Base-by-base conservation (phyloP, 2,797 vertebrate species). In the Sparus aurata region DNA sequence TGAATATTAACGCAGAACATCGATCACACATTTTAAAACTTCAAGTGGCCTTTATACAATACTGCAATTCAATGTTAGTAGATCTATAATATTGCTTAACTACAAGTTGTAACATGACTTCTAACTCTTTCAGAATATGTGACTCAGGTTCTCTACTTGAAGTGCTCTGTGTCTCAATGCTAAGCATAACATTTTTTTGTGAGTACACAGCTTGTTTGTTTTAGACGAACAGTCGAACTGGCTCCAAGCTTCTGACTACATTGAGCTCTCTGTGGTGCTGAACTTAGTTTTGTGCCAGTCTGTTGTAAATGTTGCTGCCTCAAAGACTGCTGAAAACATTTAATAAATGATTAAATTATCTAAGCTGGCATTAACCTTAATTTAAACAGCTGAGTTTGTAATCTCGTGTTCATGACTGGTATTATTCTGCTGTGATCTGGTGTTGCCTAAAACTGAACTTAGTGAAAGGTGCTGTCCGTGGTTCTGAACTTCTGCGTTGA, bases 211-310 rank as follows among this genome's bases (percentile, higher is more conserved):
- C 12, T 18, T 1, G 1, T 23, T 3, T 69, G 0, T 46, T 20
- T 2, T 3, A 43, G 0, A 41, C 2, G 41, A 7, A 38, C 0
- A 1, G 55, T n/a, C 0, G 0, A 22, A 15, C 0, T 5, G 12
- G 3, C 45, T 10, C 15, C 18, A 20, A 1, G 12, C 0, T 34
- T 34, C 5, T 38, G 25, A 47, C 15, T 45, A 7, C 0, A 20
- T 5, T 4, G 17, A 18, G 13, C 27, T 61, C 20, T 61, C 30
- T n/a, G 1, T 81, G 59, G 60, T 79, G 43, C 54, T 73, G 64
- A 77, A 27, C 2, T 16, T 2, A 0, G 0, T 34, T 5, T 27
- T 45, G 7, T n/a, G 7, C 4, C 1, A 16, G 9, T 55, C 1
- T 2, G 9, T 2, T 50, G 15, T 1, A 78, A n/a, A 18, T 1